A percentile compares a stretch with the other conserved stretches of the same genome.
These are phyloP conservation scores for Neomorphus geoffroyi DNA, from an alignment of 2,797 vertebrate genomes.

Conservation along the genomic window DNA sequence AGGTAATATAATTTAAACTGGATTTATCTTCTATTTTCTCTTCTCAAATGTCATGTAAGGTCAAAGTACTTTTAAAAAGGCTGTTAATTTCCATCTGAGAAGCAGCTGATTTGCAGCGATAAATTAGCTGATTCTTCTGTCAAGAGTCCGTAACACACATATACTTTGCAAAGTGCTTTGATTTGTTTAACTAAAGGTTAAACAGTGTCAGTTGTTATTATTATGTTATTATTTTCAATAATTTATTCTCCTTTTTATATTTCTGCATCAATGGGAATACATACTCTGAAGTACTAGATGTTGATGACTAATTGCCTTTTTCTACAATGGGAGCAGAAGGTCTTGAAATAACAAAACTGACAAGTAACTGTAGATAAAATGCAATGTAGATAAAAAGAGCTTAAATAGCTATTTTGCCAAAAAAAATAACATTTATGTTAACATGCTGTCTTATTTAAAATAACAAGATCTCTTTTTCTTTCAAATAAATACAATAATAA, in stretches of 20 bases:
- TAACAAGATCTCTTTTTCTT: neutral
- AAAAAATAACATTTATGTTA: neutral
- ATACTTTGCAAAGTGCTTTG: neutral
- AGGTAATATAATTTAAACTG: neutral
- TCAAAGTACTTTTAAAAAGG: neutral
- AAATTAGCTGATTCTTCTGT: neutral
- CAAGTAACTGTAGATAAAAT: neutral
- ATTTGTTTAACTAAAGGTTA: neutral
- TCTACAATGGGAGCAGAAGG: neutral
- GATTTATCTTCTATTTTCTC: neutral
- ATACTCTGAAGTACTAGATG: neutral
- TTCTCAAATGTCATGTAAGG: neutral
- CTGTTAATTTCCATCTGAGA: neutral
- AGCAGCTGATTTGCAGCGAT: neutral
- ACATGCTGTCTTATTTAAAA: neutral
- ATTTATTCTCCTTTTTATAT: neutral
- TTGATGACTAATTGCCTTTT: neutral
- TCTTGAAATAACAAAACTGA: neutral
- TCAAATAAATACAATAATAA: neutral
- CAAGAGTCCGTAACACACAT: neutral
- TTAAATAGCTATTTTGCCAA: neutral
- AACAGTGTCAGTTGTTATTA: neutral
- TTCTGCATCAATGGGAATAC: neutral
- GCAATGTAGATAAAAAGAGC: neutral
- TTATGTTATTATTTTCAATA: neutral